Evolutionary conservation across 2,113 vertebrate species (phyloP).

Genomic region (Pelmatolapia mariae): DNA sequence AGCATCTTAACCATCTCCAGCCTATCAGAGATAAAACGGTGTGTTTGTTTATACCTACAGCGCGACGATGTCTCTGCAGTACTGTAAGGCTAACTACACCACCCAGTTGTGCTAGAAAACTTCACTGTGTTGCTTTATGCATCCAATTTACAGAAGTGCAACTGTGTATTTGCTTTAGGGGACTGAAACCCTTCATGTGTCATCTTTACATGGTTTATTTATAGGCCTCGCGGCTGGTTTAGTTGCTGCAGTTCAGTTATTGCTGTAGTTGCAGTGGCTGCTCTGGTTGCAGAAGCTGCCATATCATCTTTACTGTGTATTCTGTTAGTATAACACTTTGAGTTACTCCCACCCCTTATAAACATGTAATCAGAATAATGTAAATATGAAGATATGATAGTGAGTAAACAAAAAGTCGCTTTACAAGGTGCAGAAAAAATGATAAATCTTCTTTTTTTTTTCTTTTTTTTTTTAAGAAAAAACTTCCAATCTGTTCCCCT

Average conservation of each 20-base stretch:
- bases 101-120: background rate
- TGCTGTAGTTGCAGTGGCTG: background rate
- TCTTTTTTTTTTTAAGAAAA: rapidly evolving
- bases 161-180: background rate
- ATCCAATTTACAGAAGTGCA: background rate
- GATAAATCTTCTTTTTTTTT: background rate
- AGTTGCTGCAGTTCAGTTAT: background rate
- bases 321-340: background rate
- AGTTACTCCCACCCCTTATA: rapidly evolving
- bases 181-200: background rate
- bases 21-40: background rate
- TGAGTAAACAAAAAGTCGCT: background rate
- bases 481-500: background rate
- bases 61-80: rapidly evolving
- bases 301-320: background rate
- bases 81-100: background rate
- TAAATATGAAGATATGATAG: background rate
- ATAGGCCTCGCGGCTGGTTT: background rate
- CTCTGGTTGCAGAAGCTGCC: background rate
- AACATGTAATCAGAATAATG: background rate
- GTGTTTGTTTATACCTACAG: background rate
- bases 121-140: background rate
- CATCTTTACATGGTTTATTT: background rate
- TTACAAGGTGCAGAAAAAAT: background rate
- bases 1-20: background rate